phyloP scores from a whole-genome alignment of 1,140 invertebrate species.

The Megathymus violae region DNA sequence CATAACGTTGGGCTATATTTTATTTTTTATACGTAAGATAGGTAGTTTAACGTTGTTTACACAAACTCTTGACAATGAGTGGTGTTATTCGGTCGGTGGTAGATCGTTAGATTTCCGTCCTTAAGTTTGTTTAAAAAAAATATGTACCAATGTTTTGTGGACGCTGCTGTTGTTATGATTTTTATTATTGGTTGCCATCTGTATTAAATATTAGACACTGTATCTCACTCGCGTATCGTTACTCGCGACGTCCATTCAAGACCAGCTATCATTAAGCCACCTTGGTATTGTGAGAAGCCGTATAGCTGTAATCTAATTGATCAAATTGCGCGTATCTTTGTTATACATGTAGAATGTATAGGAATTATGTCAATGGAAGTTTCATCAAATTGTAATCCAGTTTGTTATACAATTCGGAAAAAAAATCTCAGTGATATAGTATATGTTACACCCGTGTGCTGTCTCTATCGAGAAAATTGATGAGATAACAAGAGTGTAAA shows the following conservation, averaged over 20 bases:
- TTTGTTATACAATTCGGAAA: neutral
- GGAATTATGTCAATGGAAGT: conserved; percentile 37
- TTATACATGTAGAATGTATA: conserved; percentile 21
- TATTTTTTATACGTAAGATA: neutral
- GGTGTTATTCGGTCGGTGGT: neutral
- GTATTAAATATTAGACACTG: conserved; percentile 25
- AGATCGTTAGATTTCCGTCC: neutral
- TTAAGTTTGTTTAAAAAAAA: neutral
- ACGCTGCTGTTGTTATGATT: conserved; percentile 24
- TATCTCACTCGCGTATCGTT: conserved; percentile 27
- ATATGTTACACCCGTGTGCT: neutral
- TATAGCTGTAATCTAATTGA: conserved; percentile 78
- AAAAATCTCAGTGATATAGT: neutral
- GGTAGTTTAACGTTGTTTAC: neutral
- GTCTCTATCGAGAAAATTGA: neutral
- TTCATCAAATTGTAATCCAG: neutral
- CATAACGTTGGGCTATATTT: neutral
- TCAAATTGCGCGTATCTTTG: conserved; percentile 49
- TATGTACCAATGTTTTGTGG: conserved; percentile 21
- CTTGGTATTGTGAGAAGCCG: conserved; percentile 69
- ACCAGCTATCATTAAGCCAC: conserved; percentile 59
- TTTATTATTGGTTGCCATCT: conserved; percentile 49
- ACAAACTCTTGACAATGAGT: conserved; percentile 1
- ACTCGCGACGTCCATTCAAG: conserved; percentile 48
- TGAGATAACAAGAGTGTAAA: too few species aligned